Evolutionary conservation across 2,113 vertebrate species (phyloP).

Genomic region (Progne subis): DNA sequence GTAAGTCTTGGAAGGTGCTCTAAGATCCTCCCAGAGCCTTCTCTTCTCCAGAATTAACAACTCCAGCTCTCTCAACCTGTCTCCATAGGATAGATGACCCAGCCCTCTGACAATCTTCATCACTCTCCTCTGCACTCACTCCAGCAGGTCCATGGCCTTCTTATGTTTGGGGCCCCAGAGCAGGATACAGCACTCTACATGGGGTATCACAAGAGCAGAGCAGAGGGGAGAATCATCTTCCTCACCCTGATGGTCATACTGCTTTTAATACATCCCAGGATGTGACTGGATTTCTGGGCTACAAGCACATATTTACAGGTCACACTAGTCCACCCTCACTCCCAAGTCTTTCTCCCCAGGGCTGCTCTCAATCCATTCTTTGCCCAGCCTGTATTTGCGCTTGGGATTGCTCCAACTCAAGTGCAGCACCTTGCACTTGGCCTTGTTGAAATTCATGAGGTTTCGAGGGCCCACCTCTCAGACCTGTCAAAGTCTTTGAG

Average conservation of each 20-base stretch:
- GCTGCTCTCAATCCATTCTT: neutral
- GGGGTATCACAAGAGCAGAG: neutral
- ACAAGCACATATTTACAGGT: neutral
- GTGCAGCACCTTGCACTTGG: neutral
- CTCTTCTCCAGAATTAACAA: neutral
- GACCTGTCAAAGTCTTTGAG: neutral
- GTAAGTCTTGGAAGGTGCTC: neutral
- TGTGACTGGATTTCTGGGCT: neutral
- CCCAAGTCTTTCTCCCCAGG: neutral
- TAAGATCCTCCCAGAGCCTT: neutral
- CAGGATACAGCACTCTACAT: neutral
- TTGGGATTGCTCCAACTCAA: neutral
- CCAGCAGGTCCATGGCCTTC: neutral
- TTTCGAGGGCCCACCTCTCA: neutral
- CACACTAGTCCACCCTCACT: neutral
- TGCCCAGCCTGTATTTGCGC: neutral
- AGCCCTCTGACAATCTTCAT: neutral
- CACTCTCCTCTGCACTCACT: neutral
- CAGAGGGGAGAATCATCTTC: neutral
- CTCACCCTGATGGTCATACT: fast-evolving
- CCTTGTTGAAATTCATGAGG: neutral
- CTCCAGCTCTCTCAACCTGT: neutral
- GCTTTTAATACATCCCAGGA: neutral
- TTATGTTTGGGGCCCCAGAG: neutral
- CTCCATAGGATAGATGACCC: neutral